Conservation (phyloP, 2,113 vertebrate species). For the Zapornia atra region DNA sequence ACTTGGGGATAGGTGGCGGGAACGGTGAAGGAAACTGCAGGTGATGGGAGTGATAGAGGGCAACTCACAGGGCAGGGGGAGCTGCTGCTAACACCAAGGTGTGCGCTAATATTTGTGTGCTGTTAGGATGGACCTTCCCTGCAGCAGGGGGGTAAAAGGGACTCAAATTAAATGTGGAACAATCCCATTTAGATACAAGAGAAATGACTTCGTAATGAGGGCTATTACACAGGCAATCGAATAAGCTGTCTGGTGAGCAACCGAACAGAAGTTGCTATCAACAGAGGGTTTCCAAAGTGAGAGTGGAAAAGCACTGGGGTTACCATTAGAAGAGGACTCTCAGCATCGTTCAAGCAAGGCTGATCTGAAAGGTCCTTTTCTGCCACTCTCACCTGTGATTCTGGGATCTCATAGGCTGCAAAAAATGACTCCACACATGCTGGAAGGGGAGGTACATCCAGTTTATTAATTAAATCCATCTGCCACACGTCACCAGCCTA, state of each 20-base stretch:
- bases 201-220: neutral
- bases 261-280: neutral
- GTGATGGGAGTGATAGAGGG: neutral
- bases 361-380: neutral
- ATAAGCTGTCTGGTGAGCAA: conserved; percentile 1
- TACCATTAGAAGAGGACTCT: neutral
- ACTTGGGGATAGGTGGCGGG: neutral
- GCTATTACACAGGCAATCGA: neutral
- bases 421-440: neutral
- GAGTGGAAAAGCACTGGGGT: neutral
- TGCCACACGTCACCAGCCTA: neutral
- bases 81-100: rapidly evolving
- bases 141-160: neutral
- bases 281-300: neutral
- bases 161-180: neutral
- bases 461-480: conserved; percentile 40
- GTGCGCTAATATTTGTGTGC: rapidly evolving
- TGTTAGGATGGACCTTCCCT: neutral
- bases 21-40: neutral
- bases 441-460: neutral
- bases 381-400: rapidly evolving
- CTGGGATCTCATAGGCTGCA: neutral
- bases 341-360: rapidly evolving
- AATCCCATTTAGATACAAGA: neutral
- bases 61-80: neutral